Base-by-base conservation (phyloP, 1,140 invertebrate genomes). In the Ooceraea biroi region DNA sequence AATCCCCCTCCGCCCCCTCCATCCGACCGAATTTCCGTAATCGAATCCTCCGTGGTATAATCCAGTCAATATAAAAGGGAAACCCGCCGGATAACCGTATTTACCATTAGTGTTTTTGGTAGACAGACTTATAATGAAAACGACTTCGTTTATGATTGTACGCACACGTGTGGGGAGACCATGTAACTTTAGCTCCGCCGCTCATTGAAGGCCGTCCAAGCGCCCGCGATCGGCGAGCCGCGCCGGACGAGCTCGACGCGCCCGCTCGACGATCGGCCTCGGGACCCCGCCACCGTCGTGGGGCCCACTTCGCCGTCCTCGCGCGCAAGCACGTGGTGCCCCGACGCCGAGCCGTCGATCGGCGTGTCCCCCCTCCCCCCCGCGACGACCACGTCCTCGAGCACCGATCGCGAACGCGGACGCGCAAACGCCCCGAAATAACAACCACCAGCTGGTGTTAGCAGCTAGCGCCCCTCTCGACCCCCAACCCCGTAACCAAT, bases 91-190 rank as follows among this genome's bases (percentile, higher is more conserved):
- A 69, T 83, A 91, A 91, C 36, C 61, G 90, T 93, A 93, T 92
- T 93, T 92, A 91, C 91, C 91, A 92, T 90, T 94, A 94, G 93
- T 91, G 91, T 91, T 88, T 89, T 88, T 91, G 89, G 92, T 94
- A 94, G 93, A 92, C 93, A 94, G 92, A 93, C 92, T 92, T 93
- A 83, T 83, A 82, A 83, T 77, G 76, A 73, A 80, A 88, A 92
- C 93, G 92, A 94, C 92, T 94, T 94, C 89, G 90, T 94, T 94
- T 92, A 93, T 93, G 92, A 89, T 94, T 94, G 92, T 94, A 94
- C 92, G 93, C 93, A 94, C 93, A 94, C 93, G 93, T 94, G 94
- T 94, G 94, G 94, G 94, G 94, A 94, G 94, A 94, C 94, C 94
- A 94, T 94, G 94, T 94, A 94, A 91, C 90, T 90, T 92, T 89